Percentiles rank a stretch among this genome's conserved stretches.
Evolutionary conservation across 2,113 vertebrate genomes (phyloP).

Genomic region (Alligator mississippiensis): DNA sequence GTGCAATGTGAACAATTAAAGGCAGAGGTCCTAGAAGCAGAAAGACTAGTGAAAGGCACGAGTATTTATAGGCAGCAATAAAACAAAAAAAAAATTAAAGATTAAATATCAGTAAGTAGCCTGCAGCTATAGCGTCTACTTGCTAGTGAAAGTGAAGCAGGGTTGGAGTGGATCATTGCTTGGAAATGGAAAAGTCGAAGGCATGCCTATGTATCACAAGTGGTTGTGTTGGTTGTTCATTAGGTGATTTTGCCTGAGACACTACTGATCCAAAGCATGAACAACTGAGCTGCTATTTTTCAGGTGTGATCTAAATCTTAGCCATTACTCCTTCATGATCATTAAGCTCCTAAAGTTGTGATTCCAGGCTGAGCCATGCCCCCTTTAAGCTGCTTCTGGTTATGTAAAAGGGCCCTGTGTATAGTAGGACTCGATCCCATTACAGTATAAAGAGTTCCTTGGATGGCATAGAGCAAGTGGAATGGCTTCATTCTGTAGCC

Average conservation of each 20-base stretch:
- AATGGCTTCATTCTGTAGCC: neutral
- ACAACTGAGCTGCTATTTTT: neutral
- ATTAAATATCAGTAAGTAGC: constrained; percentile 33
- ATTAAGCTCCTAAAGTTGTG: neutral
- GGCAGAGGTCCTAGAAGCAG: constrained; percentile 11
- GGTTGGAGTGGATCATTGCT: constrained; percentile 17
- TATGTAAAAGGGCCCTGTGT: neutral
- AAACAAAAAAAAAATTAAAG: constrained; percentile 41
- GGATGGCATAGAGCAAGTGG: neutral
- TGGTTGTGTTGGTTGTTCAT: neutral
- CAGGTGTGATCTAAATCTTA: neutral
- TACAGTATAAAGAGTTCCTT: neutral
- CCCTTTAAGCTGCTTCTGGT: neutral
- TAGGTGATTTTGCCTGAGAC: constrained; percentile 8
- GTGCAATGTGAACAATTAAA: constrained; percentile 2
- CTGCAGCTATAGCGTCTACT: constrained; percentile 21
- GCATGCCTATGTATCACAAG: neutral
- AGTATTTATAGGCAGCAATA: constrained; percentile 26
- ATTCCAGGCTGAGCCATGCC: neutral
- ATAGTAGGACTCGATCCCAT: neutral
- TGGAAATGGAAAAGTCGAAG: neutral
- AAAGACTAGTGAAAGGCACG: constrained; percentile 29
- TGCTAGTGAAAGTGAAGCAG: constrained; percentile 18
- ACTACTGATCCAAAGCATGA: neutral
- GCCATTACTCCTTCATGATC: neutral